These are phyloP conservation scores for Oreotrochilus melanogaster DNA, from an alignment of 2,113 vertebrate genomes.

Conservation along the genomic window DNA sequence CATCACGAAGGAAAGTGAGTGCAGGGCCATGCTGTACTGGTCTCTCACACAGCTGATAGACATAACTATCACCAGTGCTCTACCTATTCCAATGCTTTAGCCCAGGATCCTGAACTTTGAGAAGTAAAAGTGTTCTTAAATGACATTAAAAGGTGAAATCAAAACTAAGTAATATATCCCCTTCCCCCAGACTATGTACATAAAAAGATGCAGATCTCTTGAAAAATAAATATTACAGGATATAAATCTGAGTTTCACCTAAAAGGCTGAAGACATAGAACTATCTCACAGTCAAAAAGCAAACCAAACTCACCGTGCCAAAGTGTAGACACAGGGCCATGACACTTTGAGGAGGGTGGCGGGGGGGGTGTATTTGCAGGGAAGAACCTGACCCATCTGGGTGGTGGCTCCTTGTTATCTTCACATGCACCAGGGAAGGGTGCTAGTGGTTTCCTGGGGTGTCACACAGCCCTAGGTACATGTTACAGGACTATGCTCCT, in stretches of 20 bases:
- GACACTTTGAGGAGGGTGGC: neutral
- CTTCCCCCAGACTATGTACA: neutral
- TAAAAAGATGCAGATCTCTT: conserved; percentile 20
- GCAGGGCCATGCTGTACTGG: accelerated
- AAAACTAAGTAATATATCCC: neutral
- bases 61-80: accelerated
- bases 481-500: neutral
- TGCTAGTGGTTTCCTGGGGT: neutral
- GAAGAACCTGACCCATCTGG: accelerated
- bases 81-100: neutral
- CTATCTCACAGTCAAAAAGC: conserved; percentile 56
- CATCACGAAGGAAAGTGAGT: neutral
- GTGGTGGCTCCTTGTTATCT: accelerated
- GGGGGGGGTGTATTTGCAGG: neutral
- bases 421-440: neutral
- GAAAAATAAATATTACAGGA: conserved; percentile 69
- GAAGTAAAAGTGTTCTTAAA: neutral
- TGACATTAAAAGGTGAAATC: neutral
- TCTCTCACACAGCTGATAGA: neutral
- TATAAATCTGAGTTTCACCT: conserved; percentile 23
- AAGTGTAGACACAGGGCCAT: neutral
- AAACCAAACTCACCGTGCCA: neutral
- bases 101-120: neutral
- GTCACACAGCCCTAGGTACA: neutral
- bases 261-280: neutral